Conservation (phyloP, 2,797 vertebrate species). For the Hemibagrus guttatus region DNA sequence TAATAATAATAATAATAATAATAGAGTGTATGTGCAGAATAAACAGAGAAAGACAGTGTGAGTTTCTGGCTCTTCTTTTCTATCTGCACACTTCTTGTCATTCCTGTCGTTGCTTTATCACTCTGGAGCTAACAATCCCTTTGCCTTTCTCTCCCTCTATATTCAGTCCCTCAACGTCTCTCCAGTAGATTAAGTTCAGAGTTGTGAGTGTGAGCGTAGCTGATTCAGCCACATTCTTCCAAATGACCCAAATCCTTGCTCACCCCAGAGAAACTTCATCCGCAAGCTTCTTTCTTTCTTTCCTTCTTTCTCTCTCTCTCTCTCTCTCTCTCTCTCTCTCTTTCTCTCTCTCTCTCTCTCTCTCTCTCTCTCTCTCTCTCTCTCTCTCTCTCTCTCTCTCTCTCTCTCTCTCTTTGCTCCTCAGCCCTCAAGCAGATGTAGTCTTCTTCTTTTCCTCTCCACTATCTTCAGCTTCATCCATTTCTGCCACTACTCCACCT, state of each 20-base stretch:
- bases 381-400: background rate
- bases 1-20: too few relatives aligned
- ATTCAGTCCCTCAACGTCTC: slow-evolving; percentile 28
- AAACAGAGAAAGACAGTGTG: background rate
- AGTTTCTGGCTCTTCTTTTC: background rate
- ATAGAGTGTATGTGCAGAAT: background rate
- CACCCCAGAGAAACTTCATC: slow-evolving; percentile 87
- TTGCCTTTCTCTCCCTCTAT: slow-evolving; percentile 17
- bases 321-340: slow-evolving; percentile 41
- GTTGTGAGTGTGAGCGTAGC: slow-evolving; percentile 69
- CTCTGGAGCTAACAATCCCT: slow-evolving; percentile 32
- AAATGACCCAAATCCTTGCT: slow-evolving; percentile 90
- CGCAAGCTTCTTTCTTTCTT: slow-evolving; percentile 58
- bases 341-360: background rate
- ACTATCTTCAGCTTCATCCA: slow-evolving; percentile 5
- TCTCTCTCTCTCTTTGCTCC: slow-evolving; percentile 35
- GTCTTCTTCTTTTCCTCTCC: background rate
- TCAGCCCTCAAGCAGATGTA: background rate
- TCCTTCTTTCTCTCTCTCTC: slow-evolving; percentile 46
- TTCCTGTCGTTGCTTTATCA: slow-evolving; percentile 48
- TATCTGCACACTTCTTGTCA: slow-evolving; percentile 13
- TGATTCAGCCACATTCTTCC: slow-evolving; percentile 90
- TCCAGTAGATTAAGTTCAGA: slow-evolving; percentile 80
- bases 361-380: slow-evolving; percentile 31
- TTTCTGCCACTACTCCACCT: slow-evolving; percentile 15